Percentiles rank a stretch among this genome's conserved stretches.
phyloP scores from a whole-genome alignment of 2,113 vertebrate genomes.

The Ochotona curzoniae region DNA sequence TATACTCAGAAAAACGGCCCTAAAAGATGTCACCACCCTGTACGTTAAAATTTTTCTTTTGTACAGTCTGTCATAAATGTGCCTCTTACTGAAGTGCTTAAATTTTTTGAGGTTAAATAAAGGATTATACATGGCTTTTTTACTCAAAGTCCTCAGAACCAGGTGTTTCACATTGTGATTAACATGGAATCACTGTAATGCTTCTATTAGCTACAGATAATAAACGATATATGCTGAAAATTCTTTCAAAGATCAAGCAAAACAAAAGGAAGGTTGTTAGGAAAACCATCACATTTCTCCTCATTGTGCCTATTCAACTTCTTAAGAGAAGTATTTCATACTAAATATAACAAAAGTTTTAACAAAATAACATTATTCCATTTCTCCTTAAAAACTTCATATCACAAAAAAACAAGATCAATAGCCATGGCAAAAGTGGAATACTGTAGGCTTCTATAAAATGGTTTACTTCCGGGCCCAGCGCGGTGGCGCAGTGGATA shows the following conservation, averaged over 20 bases:
- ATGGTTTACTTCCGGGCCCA: not conserved
- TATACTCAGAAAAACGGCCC: not conserved
- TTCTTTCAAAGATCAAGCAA: not conserved
- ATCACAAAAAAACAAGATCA: not conserved
- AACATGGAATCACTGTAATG: not conserved
- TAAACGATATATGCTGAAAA: not conserved
- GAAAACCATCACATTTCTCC: not conserved
- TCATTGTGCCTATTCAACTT: not conserved
- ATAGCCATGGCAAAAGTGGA: not conserved
- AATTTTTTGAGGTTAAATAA: not conserved
- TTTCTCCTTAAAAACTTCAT: not conserved
- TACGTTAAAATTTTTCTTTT: not conserved
- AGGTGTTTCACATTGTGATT: not conserved
- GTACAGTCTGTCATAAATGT: not conserved
- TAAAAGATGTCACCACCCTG: not conserved
- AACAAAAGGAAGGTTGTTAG: not conserved
- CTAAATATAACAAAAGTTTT: not conserved
- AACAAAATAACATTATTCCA: not conserved
- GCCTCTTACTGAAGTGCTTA: not conserved
- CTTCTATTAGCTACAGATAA: not conserved
- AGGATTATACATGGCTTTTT: not conserved
- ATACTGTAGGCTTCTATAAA: not conserved
- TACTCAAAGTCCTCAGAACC: not conserved
- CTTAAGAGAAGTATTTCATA: not conserved
- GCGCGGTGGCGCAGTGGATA: too few species aligned